These are phyloP conservation scores for Andrena cerasifolii DNA, from an alignment of 1,140 invertebrate genomes.

Conservation along the genomic window DNA sequence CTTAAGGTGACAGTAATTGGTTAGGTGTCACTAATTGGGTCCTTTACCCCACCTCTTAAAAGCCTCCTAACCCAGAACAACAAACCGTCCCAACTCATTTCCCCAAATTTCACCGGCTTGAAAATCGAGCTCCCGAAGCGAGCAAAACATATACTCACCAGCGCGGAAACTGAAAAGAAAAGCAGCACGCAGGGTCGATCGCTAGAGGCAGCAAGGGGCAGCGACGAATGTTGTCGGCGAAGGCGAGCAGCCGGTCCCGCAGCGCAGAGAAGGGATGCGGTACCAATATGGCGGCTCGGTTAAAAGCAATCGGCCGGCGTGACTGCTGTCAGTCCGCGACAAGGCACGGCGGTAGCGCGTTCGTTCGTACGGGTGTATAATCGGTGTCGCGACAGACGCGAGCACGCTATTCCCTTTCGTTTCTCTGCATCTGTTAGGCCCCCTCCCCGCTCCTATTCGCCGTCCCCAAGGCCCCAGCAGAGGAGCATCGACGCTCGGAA, in stretches of 20 bases:
- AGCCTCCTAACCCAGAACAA: too few species aligned
- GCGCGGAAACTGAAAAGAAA: not conserved
- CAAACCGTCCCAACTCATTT: too few species aligned
- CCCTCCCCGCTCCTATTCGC: not conserved
- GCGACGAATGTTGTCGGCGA: constrained; percentile 2
- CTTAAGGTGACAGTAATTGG: too few species aligned
- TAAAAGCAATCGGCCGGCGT: constrained; percentile 75
- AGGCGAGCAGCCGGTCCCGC: not conserved
- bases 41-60: too few species aligned
- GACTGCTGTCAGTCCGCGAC: constrained; percentile 65
- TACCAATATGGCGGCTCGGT: constrained; percentile 76
- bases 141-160: not conserved
- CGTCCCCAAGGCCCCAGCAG: too few species aligned
- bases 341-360: constrained; percentile 65
- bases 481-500: too few species aligned
- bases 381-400: constrained; percentile 8
- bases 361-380: constrained; percentile 22
- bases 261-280: constrained; percentile 57
- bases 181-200: not conserved
- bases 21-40: too few species aligned
- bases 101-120: too few species aligned
- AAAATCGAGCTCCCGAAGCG: too few species aligned
- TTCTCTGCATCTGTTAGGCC: constrained; percentile 6
- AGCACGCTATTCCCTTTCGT: not conserved
- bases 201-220: constrained; percentile 11